These are phyloP conservation scores for Drosophila bocqueti DNA, from an alignment of 1,140 invertebrate species.

Conservation along the genomic window DNA sequence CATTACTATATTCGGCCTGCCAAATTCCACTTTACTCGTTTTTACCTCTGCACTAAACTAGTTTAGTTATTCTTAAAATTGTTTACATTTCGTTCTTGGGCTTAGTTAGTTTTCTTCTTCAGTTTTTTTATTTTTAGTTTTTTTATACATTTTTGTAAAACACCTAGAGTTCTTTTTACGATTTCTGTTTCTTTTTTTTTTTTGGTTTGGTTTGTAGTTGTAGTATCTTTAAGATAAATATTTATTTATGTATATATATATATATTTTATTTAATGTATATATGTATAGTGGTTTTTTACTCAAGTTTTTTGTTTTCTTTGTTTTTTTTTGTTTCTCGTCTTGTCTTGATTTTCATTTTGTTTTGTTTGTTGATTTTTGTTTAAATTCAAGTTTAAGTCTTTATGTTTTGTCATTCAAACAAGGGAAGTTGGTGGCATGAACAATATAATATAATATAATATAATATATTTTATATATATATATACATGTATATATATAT, in stretches of 20 bases:
- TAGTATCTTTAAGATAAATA: conserved; percentile 63
- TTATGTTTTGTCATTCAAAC: conserved; percentile 78
- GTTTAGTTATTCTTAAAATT: conserved; percentile 65
- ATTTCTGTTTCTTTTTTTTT: not conserved
- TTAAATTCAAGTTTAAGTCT: conserved; percentile 82
- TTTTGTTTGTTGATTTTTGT: conserved; percentile 28
- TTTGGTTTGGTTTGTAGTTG: conserved; percentile 28
- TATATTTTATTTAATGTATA: conserved; percentile 25
- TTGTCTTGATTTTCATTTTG: conserved; percentile 24
- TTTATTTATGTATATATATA: conserved; percentile 50
- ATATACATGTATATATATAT: conserved; percentile 12
- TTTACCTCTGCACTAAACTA: conserved; percentile 49
- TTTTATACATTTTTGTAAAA: conserved; percentile 76
- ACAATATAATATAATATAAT: conserved; percentile 28
- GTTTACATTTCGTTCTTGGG: conserved; percentile 34
- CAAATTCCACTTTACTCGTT: conserved; percentile 19
- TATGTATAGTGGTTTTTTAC: conserved; percentile 54
- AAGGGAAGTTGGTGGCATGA: conserved; percentile 68
- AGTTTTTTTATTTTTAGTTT: conserved; percentile 20
- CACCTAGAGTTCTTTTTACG: conserved; percentile 65
- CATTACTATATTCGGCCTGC: conserved; percentile 32
- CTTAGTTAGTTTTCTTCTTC: conserved; percentile 21
- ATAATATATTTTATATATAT: not conserved
- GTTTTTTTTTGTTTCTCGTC: conserved; percentile 24
- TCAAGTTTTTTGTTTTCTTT: conserved; percentile 43